Evolutionary conservation across 2,113 vertebrate genomes (phyloP).

Genomic region (Dendropsophus ebraccatus): DNA sequence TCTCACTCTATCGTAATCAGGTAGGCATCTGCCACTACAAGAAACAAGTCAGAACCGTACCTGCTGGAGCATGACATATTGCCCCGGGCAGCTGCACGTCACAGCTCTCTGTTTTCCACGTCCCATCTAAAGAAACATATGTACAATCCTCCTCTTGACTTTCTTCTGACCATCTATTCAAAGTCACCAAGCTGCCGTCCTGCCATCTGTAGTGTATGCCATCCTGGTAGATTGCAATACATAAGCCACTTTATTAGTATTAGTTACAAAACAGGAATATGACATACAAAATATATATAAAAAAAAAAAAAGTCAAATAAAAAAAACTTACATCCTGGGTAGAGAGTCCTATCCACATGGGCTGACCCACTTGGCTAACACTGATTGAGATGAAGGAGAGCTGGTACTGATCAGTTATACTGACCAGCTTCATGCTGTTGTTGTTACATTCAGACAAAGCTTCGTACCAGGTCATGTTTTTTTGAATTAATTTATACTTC

Average conservation of each 20-base stretch:
- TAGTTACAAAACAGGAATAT: not conserved
- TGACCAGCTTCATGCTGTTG: slow-evolving; percentile 80
- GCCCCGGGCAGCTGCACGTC: slow-evolving; percentile 77
- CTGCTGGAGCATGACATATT: slow-evolving; percentile 83
- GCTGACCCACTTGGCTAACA: slow-evolving; percentile 67
- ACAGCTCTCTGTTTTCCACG: slow-evolving; percentile 90
- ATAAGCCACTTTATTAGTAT: not conserved
- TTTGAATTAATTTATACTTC: slow-evolving; percentile 79
- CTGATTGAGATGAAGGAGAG: slow-evolving; percentile 82
- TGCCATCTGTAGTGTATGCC: slow-evolving; percentile 88
- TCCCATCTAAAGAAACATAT: slow-evolving; percentile 86
- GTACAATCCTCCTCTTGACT: slow-evolving; percentile 79
- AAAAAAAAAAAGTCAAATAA: not conserved
- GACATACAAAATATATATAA: not conserved
- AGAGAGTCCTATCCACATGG: slow-evolving; percentile 92
- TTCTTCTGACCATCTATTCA: slow-evolving; percentile 86
- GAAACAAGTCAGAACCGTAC: slow-evolving; percentile 70
- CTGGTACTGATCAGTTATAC: slow-evolving; percentile 81
- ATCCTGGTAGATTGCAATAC: slow-evolving; percentile 68
- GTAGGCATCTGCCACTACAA: not conserved
- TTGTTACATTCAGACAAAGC: slow-evolving; percentile 77
- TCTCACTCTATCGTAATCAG: too few species aligned
- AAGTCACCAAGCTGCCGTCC: slow-evolving; percentile 83
- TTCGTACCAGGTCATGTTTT: slow-evolving; percentile 83
- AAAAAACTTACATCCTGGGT: slow-evolving; percentile 83